A percentile compares a stretch with the other conserved stretches of the same genome.
Conservation (phyloP, 2,797 vertebrate genomes). For the Australoheros facetus region DNA sequence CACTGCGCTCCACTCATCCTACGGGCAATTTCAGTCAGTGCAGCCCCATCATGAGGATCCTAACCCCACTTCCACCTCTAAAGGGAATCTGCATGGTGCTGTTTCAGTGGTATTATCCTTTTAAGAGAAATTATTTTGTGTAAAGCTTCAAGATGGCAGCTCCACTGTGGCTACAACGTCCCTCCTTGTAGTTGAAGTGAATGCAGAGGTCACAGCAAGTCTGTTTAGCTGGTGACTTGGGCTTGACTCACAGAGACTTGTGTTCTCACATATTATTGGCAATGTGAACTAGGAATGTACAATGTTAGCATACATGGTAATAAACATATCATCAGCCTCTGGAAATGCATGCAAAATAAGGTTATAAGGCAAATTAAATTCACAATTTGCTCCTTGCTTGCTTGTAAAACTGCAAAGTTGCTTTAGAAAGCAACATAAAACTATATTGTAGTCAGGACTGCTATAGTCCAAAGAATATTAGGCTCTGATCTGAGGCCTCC, state of each 20-base stretch:
- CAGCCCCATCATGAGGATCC: conserved; percentile 5
- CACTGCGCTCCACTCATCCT: conserved; percentile 32
- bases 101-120: conserved; percentile 9
- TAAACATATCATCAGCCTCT: neutral
- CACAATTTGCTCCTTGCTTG: neutral
- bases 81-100: conserved; percentile 23
- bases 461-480: neutral
- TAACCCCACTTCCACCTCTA: neutral
- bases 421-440: neutral
- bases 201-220: neutral
- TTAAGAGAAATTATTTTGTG: neutral
- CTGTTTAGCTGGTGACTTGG: neutral
- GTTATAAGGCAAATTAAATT: neutral
- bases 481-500: neutral
- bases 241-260: neutral
- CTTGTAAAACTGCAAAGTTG: neutral
- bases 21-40: neutral
- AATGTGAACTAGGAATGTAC: neutral
- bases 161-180: neutral
- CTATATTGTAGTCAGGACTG: neutral
- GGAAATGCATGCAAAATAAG: neutral
- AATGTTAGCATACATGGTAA: neutral
- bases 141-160: neutral
- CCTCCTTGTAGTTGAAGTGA: neutral
- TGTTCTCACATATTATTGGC: neutral